phyloP scores from a whole-genome alignment of 1,140 invertebrate species.

The Achatina immaculata region DNA sequence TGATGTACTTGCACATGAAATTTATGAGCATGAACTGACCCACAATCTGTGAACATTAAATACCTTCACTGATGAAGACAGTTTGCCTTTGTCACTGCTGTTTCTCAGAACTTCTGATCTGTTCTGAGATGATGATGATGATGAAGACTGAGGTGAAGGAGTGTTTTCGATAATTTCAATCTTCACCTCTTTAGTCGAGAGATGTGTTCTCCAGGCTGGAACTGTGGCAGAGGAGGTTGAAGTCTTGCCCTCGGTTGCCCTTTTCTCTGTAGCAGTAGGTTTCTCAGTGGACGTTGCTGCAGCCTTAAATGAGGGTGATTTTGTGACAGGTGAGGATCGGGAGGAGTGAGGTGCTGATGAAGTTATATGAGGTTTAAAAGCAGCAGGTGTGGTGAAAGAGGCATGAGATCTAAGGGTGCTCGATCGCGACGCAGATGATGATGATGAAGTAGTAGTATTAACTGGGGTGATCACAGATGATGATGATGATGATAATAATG shows the following conservation, averaged over 20 bases:
- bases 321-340: constrained; percentile 1
- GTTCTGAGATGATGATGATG: background rate
- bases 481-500: constrained; percentile 28
- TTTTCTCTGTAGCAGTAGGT: background rate
- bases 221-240: constrained; percentile 34
- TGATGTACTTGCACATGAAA: too few species aligned
- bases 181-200: constrained; percentile 53
- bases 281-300: background rate
- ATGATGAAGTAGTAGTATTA: constrained; percentile 4
- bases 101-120: constrained; percentile 22
- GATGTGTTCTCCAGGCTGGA: constrained; percentile 52
- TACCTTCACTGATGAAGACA: constrained; percentile 2
- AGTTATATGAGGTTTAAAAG: background rate
- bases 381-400: constrained; percentile 19
- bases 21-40: too few species aligned
- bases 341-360: constrained; percentile 21
- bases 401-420: constrained; percentile 10
- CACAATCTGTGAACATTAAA: background rate
- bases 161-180: constrained; percentile 64
- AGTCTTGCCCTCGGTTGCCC: constrained; percentile 29
- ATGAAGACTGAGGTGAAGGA: constrained; percentile 28
- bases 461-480: background rate
- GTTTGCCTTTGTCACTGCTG: background rate
- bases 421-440: background rate
- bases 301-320: constrained; percentile 22